These are phyloP conservation scores for Myotis daubentonii DNA, from an alignment of 2,797 vertebrate genomes.

Conservation along the genomic window DNA sequence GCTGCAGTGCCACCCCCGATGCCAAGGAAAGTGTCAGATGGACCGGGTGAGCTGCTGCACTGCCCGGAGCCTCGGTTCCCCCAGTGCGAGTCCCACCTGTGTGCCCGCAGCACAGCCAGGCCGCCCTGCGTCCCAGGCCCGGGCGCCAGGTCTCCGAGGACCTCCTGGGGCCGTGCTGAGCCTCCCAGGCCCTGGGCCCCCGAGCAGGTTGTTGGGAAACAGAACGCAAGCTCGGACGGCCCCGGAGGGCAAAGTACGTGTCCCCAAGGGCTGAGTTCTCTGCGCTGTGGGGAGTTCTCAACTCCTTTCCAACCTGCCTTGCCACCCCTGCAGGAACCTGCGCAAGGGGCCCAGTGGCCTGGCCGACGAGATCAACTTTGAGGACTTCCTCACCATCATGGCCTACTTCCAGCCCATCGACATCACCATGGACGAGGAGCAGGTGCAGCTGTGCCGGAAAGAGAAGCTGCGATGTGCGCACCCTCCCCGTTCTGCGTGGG, in stretches of 20 bases:
- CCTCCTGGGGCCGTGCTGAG: not conserved
- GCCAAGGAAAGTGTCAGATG: not conserved
- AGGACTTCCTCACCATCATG: constrained; percentile 96
- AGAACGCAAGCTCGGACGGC: not conserved
- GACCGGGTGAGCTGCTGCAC: not conserved
- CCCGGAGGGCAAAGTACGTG: accelerated
- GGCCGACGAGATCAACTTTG: constrained; percentile 91
- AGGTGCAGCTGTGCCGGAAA: constrained; percentile 86
- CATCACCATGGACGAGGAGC: constrained; percentile 87
- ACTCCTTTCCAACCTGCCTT: accelerated
- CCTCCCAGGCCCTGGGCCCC: accelerated
- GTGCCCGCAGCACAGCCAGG: accelerated
- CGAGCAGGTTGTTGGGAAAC: not conserved
- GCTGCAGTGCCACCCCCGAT: accelerated
- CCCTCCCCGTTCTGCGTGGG: not conserved
- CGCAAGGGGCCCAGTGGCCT: constrained; percentile 81
- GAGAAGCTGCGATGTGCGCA: constrained; percentile 93
- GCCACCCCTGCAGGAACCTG: constrained; percentile 88
- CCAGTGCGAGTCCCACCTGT: accelerated
- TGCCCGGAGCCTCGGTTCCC: not conserved
- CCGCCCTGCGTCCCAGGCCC: not conserved
- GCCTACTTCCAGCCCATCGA: constrained; percentile 93
- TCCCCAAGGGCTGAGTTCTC: accelerated
- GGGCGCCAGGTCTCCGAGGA: not conserved
- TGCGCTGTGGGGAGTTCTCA: accelerated